Base-by-base conservation (phyloP, 2,113 vertebrate species). In the Agapornis roseicollis region DNA sequence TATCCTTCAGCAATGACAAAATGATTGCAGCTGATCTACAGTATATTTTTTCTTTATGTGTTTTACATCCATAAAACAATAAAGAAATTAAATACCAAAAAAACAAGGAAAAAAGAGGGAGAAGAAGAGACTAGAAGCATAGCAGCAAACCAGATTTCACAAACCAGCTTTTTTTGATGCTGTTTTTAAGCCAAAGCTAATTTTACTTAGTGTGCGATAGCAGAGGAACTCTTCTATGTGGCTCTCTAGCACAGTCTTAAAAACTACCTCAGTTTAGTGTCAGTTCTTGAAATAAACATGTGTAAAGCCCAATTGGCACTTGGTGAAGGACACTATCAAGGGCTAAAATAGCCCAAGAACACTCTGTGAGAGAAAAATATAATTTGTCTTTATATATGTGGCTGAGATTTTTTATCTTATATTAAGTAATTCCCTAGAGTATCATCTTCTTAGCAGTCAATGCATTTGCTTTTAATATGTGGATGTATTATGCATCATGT, bases 1-100 rank as follows among this genome's bases (percentile, higher is more conserved):
- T 95, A 88, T 95, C 83, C 66, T 85, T 93, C 94, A 94, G 12
- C 73, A 96, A 85, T 92, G 80, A 89, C 41, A 95, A 95, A 95
- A 93, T 92, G 31, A 94, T 93, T 94, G 88, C 65, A 80, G 39
- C 8, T 77, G 83, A 90, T 95, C 44, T 86, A 90, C 71, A 56
- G 65, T 87, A 70, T 84, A 85, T 90, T 92, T 92, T 89, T 90
- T 78, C 11, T 22, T 85, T 72, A 76, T 92, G 78, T 70, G 42
- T 11, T 90, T 89, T 81, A 84, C 65, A 87, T 46, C 23, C 66
- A 87, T 84, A 69, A 93, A 95, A 63, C 13, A 79, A 88, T 74
- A 70, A 89, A 68, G 50, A 71, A 90, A 50, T 39, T 78, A 28
- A 80, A 74, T 65, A 46, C 63, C 24, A 69, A 17, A 70, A 52